Evolutionary conservation across 2,113 vertebrate species (phyloP).

Genomic region (Chaetura pelagica): DNA sequence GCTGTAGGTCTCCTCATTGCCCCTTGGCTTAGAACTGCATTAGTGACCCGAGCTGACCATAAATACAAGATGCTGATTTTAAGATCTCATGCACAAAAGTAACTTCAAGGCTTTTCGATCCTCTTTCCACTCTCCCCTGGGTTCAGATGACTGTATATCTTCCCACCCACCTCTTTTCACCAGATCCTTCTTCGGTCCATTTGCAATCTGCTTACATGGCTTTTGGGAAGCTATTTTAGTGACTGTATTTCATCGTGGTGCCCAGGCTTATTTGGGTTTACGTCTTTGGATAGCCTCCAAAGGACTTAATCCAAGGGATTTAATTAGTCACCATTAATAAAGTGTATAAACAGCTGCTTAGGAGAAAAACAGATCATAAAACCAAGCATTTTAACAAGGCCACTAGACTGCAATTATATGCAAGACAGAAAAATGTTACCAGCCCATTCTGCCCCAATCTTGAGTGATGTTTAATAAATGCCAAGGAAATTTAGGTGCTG

Average conservation of each 20-base stretch:
- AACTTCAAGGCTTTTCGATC: not conserved
- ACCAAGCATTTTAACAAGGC: slow-evolving; percentile 17
- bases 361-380: slow-evolving; percentile 41
- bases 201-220: not conserved
- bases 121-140: not conserved
- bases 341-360: slow-evolving; percentile 33
- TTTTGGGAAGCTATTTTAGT: slow-evolving; percentile 24
- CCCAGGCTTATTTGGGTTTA: slow-evolving; percentile 27
- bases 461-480: not conserved
- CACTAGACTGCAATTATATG: slow-evolving; percentile 5
- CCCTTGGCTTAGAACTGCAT: not conserved
- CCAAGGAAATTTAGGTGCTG: not conserved
- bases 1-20: not conserved
- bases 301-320: slow-evolving; percentile 1
- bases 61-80: not conserved
- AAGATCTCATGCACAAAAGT: not conserved
- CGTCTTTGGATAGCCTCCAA: slow-evolving; percentile 45
- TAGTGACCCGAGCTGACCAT: not conserved
- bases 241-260: not conserved
- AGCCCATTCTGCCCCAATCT: not conserved
- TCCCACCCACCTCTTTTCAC: not conserved
- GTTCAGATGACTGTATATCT: not conserved
- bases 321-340: slow-evolving; percentile 55
- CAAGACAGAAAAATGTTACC: not conserved
- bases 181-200: not conserved